phyloP scores from a whole-genome alignment of 92 coral and sea anemone species.

The Porites rus region DNA sequence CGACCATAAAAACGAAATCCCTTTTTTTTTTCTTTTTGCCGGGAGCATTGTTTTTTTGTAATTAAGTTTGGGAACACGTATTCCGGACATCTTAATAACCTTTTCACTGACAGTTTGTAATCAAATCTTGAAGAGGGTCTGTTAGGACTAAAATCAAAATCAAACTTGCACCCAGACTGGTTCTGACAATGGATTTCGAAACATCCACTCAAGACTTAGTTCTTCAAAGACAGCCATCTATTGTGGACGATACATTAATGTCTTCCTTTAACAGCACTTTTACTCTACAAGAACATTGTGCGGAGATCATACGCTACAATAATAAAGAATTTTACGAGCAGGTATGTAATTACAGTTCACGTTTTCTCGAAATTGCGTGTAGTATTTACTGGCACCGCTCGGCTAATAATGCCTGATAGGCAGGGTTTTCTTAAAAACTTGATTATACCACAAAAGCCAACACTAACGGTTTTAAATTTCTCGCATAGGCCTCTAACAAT shows the following conservation, averaged over 20 bases:
- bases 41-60: no score
- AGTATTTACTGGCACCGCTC: no score
- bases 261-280: slow-evolving; percentile 13
- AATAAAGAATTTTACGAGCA: slow-evolving; percentile 37
- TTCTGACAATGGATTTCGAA: slow-evolving; percentile 9
- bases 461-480: no score
- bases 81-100: no score
- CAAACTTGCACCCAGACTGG: not conserved
- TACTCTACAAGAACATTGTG: slow-evolving; percentile 38
- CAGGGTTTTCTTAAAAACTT: no score
- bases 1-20: not conserved
- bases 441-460: no score
- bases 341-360: slow-evolving; percentile 4
- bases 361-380: not conserved
- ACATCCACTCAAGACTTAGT: slow-evolving; percentile 23
- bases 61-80: no score
- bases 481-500: no score
- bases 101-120: no score
- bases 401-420: no score
- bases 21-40: no score
- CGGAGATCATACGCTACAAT: slow-evolving; percentile 7
- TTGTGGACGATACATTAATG: not conserved
- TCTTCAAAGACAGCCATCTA: slow-evolving; percentile 26
- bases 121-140: not conserved
- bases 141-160: not conserved